These are phyloP conservation scores for Chloroceryle inda DNA, from an alignment of 2,797 vertebrate species.

Conservation along the genomic window DNA sequence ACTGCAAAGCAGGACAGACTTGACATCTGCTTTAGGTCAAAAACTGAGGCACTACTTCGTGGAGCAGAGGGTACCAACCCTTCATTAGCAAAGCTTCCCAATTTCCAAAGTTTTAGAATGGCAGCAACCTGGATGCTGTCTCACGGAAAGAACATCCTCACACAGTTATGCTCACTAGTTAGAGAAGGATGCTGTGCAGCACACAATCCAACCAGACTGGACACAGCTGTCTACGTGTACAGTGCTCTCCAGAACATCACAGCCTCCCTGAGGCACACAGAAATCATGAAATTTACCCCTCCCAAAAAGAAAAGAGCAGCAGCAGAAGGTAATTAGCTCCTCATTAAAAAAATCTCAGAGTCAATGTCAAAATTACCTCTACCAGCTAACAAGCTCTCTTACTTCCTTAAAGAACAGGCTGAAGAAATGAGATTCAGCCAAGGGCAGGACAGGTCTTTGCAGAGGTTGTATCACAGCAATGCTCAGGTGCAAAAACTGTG, in stretches of 20 bases:
- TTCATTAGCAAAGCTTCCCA: not conserved
- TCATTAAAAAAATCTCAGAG: not conserved
- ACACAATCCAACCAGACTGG: not conserved
- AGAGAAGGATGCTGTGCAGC: not conserved
- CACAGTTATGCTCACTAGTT: not conserved
- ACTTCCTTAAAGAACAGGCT: not conserved
- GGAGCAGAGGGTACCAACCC: not conserved
- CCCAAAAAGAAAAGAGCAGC: not conserved
- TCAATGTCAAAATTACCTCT: not conserved
- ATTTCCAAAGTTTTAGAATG: not conserved
- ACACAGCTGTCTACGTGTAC: not conserved
- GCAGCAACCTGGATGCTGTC: not conserved
- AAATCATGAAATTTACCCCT: not conserved
- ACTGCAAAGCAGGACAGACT: not conserved
- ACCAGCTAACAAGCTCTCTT: not conserved
- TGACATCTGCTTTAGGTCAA: not conserved
- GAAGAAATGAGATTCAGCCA: not conserved
- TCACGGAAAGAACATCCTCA: not conserved
- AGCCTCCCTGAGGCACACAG: not conserved
- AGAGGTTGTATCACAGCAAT: not conserved
- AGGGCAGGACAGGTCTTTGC: not conserved
- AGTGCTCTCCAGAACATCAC: not conserved
- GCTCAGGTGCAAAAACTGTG: not conserved
- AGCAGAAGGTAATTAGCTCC: not conserved
- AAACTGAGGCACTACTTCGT: not conserved